Evolutionary conservation across 1,140 invertebrate species (phyloP).

Genomic region (Euura lappo): DNA sequence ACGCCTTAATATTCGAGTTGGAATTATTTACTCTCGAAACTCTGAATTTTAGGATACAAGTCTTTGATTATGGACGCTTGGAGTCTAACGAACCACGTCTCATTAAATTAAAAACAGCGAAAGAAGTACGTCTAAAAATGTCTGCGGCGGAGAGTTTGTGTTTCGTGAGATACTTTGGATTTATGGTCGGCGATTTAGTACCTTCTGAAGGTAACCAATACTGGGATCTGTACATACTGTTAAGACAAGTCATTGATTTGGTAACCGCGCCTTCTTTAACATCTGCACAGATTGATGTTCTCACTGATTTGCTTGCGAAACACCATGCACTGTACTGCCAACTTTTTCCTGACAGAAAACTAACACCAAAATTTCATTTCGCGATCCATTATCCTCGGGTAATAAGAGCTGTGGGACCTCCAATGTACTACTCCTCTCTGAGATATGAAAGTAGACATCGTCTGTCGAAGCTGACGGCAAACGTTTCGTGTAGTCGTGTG

Average conservation of each 20-base stretch:
- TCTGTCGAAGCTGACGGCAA: too few relatives aligned
- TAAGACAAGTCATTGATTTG: too few relatives aligned
- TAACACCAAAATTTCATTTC: not conserved
- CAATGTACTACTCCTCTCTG: too few relatives aligned
- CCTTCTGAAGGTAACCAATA: too few relatives aligned
- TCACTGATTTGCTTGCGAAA: not conserved
- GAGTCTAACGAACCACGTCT: not conserved
- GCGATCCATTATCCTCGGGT: not conserved
- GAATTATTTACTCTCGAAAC: not conserved
- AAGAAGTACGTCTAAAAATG: not conserved
- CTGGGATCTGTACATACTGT: too few relatives aligned
- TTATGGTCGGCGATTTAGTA: too few relatives aligned
- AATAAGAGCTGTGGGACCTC: not conserved
- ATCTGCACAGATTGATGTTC: not conserved
- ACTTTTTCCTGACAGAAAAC: not conserved
- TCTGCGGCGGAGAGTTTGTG: too few relatives aligned
- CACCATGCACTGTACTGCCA: not conserved
- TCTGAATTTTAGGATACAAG: not conserved
- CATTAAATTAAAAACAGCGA: not conserved
- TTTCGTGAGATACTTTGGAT: too few relatives aligned
- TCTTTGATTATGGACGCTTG: not conserved
- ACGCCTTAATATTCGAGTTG: not conserved
- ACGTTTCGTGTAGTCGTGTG: not conserved
- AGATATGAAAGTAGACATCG: too few relatives aligned
- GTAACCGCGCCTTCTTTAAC: too few relatives aligned